Percentiles rank a stretch among this genome's conserved stretches.
Conservation (phyloP, 2,888 invertebrate genomes). For the Tetragnatha montana region DNA sequence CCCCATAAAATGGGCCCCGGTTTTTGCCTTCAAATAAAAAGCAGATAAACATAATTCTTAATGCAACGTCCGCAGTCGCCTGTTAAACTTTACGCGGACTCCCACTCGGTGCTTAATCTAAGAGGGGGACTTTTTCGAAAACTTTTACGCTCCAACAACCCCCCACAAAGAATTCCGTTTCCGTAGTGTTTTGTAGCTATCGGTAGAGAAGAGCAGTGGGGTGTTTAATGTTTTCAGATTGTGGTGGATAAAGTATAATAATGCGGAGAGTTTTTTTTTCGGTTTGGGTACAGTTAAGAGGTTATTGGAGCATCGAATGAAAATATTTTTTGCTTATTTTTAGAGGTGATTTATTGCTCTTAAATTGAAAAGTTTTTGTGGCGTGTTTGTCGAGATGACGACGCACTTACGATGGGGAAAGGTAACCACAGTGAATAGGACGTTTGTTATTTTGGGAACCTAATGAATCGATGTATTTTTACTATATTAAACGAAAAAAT, state of each 20-base stretch:
- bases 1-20: neutral
- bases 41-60: neutral
- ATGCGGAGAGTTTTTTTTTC: neutral
- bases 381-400: neutral
- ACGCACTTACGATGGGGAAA: neutral
- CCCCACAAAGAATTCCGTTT: neutral
- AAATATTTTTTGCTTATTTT: neutral
- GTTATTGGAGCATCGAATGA: neutral
- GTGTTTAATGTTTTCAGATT: neutral
- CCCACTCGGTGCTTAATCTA: neutral
- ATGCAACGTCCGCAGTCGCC: neutral
- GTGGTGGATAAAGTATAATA: neutral
- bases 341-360: neutral
- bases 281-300: neutral
- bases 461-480: too few relatives aligned
- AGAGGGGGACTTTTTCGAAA: neutral
- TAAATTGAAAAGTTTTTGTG: neutral
- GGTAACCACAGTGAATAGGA: neutral
- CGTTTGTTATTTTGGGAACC: too few relatives aligned
- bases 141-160: neutral
- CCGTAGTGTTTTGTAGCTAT: neutral
- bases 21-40: constrained; percentile 6
- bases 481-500: too few relatives aligned
- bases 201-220: neutral
- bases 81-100: neutral